Percentiles rank a stretch among this genome's conserved stretches.
These are phyloP conservation scores for Drosophila atripex DNA, from an alignment of 2,888 invertebrate species.

Conservation along the genomic window DNA sequence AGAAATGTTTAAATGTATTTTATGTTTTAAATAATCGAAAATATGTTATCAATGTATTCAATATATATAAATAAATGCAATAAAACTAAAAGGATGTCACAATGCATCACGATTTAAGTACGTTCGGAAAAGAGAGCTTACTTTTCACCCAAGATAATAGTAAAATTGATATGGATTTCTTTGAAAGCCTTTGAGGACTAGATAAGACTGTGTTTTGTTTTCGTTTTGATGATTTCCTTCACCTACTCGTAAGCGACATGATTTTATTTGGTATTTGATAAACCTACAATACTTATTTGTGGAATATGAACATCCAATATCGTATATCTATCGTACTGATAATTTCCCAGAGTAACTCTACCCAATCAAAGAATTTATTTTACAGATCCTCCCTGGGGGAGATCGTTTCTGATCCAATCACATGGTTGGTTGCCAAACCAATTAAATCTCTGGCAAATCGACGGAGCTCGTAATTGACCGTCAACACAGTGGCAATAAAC, in stretches of 20 bases:
- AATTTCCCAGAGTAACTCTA: constrained; percentile 4
- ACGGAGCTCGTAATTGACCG: constrained; percentile 60
- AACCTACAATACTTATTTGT: constrained; percentile 17
- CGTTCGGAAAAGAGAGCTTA: neutral
- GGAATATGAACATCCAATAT: neutral
- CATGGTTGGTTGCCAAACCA: constrained; percentile 9
- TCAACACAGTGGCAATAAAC: constrained; percentile 60
- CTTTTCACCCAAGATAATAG: too few species aligned
- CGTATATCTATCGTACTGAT: neutral
- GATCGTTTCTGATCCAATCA: neutral
- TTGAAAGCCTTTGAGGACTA: constrained; percentile 5
- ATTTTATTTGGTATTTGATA: neutral
- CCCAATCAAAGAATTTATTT: neutral
- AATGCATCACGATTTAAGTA: neutral
- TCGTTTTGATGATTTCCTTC: neutral
- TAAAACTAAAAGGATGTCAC: constrained; percentile 29
- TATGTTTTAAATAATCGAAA: constrained; percentile 50
- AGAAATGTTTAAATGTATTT: constrained; percentile 25
- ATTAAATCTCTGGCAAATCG: constrained; percentile 49
- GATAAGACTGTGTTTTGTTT: constrained; percentile 10
- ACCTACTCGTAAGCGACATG: neutral
- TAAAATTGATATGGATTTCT: neutral
- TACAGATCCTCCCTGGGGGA: constrained; percentile 31
- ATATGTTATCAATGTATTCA: constrained; percentile 39
- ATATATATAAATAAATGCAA: constrained; percentile 21